Conservation (phyloP, 1,140 invertebrate genomes). For the Branchinecta lindahli region DNA sequence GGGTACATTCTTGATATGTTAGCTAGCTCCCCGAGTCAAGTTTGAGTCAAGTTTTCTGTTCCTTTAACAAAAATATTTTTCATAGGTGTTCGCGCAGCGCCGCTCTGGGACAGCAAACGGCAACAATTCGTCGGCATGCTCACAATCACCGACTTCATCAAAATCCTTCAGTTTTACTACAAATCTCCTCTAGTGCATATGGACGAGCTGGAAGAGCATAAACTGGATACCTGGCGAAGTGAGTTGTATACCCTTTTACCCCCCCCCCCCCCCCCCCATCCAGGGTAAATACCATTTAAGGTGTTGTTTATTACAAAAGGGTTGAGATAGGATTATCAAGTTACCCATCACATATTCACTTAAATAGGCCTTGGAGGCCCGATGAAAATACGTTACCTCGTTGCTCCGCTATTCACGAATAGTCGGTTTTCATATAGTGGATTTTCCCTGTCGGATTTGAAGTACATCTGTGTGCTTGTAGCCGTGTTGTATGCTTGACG, state of each 20-base stretch:
- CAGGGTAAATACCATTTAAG: conserved; percentile 22
- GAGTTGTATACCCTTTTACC: conserved; percentile 29
- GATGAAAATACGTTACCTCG: no score
- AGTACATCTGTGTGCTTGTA: no score
- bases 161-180: conserved; percentile 88
- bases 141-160: conserved; percentile 99
- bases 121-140: conserved; percentile 93
- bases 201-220: conserved; percentile 94
- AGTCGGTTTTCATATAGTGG: no score
- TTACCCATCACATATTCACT: no score
- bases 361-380: no score
- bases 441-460: background rate
- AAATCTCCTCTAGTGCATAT: conserved; percentile 76
- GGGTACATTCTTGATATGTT: no score
- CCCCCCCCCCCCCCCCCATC: conserved; percentile 29
- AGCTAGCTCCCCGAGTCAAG: no score
- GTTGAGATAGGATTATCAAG: no score
- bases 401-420: conserved; percentile 13
- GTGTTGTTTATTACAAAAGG: conserved; percentile 2
- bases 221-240: conserved; percentile 87
- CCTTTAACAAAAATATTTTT: conserved; percentile 22
- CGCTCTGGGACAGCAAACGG: conserved; percentile 82
- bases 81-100: conserved; percentile 82
- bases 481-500: no score
- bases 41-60: no score